A percentile compares a stretch with the other conserved stretches of the same genome.
phyloP scores from a whole-genome alignment of 2,797 vertebrate species.

The Nasua narica region DNA sequence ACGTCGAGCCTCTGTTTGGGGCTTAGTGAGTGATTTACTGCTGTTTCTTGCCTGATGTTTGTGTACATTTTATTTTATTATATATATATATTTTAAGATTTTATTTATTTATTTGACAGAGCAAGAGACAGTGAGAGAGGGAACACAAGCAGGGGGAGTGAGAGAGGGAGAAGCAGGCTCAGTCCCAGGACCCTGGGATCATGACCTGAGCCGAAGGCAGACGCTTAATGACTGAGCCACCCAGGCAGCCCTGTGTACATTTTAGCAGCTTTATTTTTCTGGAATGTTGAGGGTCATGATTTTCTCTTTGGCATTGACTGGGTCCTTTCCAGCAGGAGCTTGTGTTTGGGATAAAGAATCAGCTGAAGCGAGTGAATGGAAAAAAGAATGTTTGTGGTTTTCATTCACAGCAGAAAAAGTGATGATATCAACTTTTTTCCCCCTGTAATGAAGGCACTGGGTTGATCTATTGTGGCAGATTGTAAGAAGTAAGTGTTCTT shows the following conservation, averaged over 20 bases:
- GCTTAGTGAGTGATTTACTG: not conserved
- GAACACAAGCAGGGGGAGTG: too few relatives aligned
- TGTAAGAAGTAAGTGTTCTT: not conserved
- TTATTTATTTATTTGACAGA: too few relatives aligned
- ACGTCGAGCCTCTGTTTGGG: not conserved
- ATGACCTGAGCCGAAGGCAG: too few relatives aligned
- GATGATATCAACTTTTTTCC: not conserved
- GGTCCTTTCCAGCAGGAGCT: not conserved
- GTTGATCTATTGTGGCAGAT: not conserved
- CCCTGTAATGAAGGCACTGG: not conserved
- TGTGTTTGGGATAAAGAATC: conserved; percentile 31
- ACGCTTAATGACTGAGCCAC: too few relatives aligned
- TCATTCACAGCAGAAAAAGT: conserved; percentile 37
- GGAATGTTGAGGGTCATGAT: not conserved
- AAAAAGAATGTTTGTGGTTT: conserved; percentile 49
- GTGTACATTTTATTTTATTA: not conserved
- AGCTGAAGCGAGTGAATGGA: not conserved
- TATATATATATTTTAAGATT: too few relatives aligned
- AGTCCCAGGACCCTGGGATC: too few relatives aligned
- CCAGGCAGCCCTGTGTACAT: not conserved
- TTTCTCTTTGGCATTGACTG: conserved; percentile 19
- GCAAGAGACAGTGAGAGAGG: too few relatives aligned
- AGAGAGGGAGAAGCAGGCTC: too few relatives aligned
- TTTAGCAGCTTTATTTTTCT: conserved; percentile 32
- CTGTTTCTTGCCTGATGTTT: not conserved